Evolutionary conservation across 2,113 vertebrate species (phyloP), one percentile per base, ranked within the genome.

Genomic region (Mesitornis unicolor): DNA sequence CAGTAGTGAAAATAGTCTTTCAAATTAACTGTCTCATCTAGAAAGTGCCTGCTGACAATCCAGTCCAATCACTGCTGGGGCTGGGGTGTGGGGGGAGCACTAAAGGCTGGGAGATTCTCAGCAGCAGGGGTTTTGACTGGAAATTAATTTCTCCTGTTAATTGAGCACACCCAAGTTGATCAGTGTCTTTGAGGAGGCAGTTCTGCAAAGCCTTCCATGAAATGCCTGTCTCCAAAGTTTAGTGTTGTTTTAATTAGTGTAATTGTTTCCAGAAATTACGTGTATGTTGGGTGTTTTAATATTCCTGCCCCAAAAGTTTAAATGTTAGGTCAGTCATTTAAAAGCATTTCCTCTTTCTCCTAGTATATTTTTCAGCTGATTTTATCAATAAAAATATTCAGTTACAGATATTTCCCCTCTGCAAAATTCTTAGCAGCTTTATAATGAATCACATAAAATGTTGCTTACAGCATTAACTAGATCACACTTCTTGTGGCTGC

Each of bases 121-220:
- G 73, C 94, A 87, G 64, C 73, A 86, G 83, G 69, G 42, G 26
- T 63, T 93, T 95, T 84, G 68, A 51, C 60, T 92, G 90, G 90
- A 90, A 97, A 81, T 95, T 96, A 87, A 53, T 87, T 92, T 96
- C 43, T 81, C 13, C 69, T 60, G 43, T 89, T 92, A 92, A 90
- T 81, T 92, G 80, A 87, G 87, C 60, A 84, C 68, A 83, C 94
- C 60, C 95, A 87, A 84, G 60, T 51, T 75, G 82, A 92, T 93
- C 94, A 51, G 7, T 76, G 85, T 85, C 82, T 73, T 82, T 84
- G 35, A 68, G 86, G 51, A 84, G 68, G 40, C 56, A 59, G 36
- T 92, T 92, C 65, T 89, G 83, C 64, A 90, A 70, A 51, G 47
- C 38, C 21, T 87, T 87, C 83, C 26, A 43, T 89, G 64, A 90